Evolutionary conservation across 2,113 vertebrate genomes (phyloP).

Genomic region (Psephotus haematonotus): DNA sequence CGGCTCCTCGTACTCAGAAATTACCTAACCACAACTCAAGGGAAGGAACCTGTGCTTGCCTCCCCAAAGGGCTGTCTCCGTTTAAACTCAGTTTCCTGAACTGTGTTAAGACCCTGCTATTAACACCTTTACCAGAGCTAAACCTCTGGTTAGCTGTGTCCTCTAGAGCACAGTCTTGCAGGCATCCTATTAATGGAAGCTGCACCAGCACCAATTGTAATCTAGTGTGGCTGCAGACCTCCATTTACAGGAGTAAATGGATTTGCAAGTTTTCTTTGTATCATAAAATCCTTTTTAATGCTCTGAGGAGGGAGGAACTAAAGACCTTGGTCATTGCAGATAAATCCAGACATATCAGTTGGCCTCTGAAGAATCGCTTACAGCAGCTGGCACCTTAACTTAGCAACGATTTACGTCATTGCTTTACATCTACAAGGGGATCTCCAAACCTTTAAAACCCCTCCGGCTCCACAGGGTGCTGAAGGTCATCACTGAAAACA

Average conservation of each 20-base stretch:
- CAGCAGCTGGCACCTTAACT: constrained; percentile 69
- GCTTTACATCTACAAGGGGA: constrained; percentile 21
- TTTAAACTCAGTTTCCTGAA: background rate
- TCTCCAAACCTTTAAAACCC: constrained; percentile 34
- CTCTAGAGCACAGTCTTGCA: background rate
- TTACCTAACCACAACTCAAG: background rate
- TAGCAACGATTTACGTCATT: constrained; percentile 63
- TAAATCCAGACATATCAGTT: constrained; percentile 31
- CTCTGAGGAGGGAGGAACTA: background rate
- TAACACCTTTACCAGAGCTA: background rate
- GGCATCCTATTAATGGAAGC: background rate
- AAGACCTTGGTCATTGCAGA: background rate
- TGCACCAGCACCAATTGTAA: background rate
- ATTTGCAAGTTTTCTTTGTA: background rate
- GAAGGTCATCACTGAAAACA: constrained; percentile 31
- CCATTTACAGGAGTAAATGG: background rate
- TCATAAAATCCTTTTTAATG: background rate
- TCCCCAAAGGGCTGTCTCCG: background rate
- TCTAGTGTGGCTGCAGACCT: background rate
- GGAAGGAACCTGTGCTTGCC: background rate
- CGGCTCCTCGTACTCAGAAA: background rate
- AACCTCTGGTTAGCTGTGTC: background rate
- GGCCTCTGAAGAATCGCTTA: constrained; percentile 52
- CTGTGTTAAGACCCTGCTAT: background rate
- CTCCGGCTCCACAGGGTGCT: background rate